phyloP scores from a whole-genome alignment of 2,797 vertebrate genomes.

The Vireo griseus region DNA sequence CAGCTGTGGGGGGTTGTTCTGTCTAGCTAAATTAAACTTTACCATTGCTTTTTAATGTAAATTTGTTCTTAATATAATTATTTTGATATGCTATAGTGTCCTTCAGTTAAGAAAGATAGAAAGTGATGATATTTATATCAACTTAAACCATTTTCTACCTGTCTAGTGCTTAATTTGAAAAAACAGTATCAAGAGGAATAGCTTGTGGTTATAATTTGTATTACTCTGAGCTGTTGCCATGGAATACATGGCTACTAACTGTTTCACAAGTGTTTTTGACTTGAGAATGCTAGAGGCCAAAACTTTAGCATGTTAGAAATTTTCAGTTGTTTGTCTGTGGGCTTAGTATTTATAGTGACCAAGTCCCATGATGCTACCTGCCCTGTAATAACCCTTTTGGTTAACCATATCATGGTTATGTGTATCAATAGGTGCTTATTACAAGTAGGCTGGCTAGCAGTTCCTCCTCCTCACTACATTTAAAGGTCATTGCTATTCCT shows the following conservation, averaged over 20 bases:
- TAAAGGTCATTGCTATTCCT: conserved; percentile 47
- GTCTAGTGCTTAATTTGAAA: neutral
- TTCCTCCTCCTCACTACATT: neutral
- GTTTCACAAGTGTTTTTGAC: neutral
- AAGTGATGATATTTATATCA: neutral
- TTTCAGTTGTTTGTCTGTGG: neutral
- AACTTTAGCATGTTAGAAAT: neutral
- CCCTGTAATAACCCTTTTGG: conserved; percentile 11
- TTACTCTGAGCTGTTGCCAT: neutral
- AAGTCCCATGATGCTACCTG: neutral
- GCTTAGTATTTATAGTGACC: neutral
- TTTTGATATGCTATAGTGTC: neutral
- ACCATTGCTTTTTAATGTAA: neutral
- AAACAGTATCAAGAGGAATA: neutral
- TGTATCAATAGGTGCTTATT: conserved; percentile 8
- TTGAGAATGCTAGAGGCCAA: neutral
- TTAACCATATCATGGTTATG: neutral
- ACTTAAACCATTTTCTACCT: neutral
- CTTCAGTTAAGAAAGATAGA: neutral
- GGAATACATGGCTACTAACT: neutral
- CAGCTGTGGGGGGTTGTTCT: neutral
- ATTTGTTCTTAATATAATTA: neutral
- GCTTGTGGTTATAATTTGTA: neutral
- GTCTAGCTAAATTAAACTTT: neutral
- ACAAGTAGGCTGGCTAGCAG: neutral